A percentile compares a stretch with the other conserved stretches of the same genome.
Evolutionary conservation across 2,113 vertebrate genomes (phyloP).

Genomic region (Pluvianellus socialis): DNA sequence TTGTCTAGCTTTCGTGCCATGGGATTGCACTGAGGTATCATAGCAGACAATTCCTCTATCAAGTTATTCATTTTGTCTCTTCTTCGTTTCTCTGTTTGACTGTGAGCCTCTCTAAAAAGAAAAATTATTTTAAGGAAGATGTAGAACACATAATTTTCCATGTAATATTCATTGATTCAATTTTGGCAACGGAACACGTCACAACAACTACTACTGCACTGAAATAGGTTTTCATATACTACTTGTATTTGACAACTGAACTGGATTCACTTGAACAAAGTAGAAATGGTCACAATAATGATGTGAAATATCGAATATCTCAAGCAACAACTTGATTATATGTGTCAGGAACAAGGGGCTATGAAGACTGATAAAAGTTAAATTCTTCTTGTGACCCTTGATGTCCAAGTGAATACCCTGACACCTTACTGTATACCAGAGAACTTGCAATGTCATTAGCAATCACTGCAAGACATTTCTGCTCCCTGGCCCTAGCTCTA

Average conservation of each 20-base stretch:
- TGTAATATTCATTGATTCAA: not conserved
- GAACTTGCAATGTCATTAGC: not conserved
- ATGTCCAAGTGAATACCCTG: not conserved
- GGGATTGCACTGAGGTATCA: constrained; percentile 91
- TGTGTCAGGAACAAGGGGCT: not conserved
- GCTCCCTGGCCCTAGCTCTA: not conserved
- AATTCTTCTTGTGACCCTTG: not conserved
- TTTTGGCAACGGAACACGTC: not conserved
- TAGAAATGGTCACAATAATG: not conserved
- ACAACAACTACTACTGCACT: not conserved
- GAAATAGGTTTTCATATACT: not conserved
- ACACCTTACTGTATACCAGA: not conserved
- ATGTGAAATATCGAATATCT: not conserved
- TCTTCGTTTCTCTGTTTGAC: constrained; percentile 91
- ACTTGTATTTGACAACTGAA: not conserved
- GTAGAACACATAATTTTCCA: not conserved
- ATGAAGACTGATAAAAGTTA: not conserved
- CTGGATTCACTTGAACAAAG: not conserved
- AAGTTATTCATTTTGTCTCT: constrained; percentile 94
- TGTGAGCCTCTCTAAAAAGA: constrained; percentile 88
- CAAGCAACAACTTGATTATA: not conserved
- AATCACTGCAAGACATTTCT: not conserved
- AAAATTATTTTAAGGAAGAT: not conserved
- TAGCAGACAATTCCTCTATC: constrained; percentile 89
- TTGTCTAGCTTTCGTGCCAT: constrained; percentile 90